Evolutionary conservation across 2,888 invertebrate species (phyloP).

Genomic region (Drosophila subquinaria): DNA sequence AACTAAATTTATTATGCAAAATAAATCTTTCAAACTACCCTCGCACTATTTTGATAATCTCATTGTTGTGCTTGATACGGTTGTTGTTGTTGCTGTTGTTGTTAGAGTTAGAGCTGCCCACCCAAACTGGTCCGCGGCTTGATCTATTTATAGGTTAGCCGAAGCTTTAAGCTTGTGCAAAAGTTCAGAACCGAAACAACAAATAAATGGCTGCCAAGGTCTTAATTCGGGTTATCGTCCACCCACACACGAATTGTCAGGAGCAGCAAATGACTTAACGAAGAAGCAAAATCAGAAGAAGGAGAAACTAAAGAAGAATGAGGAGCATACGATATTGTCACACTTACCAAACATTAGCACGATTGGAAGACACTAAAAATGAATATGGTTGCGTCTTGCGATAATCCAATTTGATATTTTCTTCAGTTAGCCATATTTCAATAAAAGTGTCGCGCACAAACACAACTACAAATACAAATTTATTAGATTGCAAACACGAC

Average conservation of each 20-base stretch:
- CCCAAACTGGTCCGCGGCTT: slow-evolving; percentile 68
- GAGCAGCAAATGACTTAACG: slow-evolving; percentile 1
- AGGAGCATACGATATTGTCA: slow-evolving; percentile 24
- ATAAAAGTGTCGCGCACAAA: slow-evolving; percentile 36
- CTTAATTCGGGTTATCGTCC: slow-evolving; percentile 31
- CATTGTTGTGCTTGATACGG: slow-evolving; percentile 24
- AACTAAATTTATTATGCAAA: no score
- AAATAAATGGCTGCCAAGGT: slow-evolving; percentile 51
- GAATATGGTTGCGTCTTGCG: slow-evolving; percentile 42
- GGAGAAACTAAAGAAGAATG: slow-evolving; percentile 5
- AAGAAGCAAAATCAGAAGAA: neutral
- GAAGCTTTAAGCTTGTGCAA: slow-evolving; percentile 48
- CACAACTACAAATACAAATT: slow-evolving; percentile 59
- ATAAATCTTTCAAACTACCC: slow-evolving; percentile 7
- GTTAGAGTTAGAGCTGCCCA: slow-evolving; percentile 52
- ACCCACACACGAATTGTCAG: slow-evolving; percentile 32
- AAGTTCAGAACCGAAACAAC: slow-evolving; percentile 42
- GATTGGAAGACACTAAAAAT: slow-evolving; percentile 30
- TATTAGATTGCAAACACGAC: slow-evolving; percentile 69
- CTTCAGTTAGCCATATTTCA: slow-evolving; percentile 59
- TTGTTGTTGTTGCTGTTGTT: slow-evolving; percentile 24
- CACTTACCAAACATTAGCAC: slow-evolving; percentile 54
- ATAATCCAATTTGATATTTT: slow-evolving; percentile 78
- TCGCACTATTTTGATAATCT: slow-evolving; percentile 44
- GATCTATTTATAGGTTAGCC: slow-evolving; percentile 72